These are phyloP conservation scores for Lissocephala sabroskyi DNA, from an alignment of 2,888 invertebrate species.

Conservation along the genomic window DNA sequence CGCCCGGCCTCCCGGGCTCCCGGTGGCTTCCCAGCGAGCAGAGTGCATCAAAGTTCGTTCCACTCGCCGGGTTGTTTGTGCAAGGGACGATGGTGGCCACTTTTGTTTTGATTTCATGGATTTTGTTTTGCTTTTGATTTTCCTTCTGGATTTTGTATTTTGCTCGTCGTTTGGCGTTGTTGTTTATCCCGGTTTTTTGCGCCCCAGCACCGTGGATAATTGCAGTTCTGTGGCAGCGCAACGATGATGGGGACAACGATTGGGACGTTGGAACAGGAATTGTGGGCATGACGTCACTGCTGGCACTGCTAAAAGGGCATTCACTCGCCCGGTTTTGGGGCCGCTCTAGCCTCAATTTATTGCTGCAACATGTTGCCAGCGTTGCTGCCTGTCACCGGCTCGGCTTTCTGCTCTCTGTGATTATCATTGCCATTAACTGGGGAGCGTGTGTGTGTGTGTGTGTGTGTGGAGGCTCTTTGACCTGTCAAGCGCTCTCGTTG, in stretches of 20 bases:
- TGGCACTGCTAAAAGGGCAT: conserved; percentile 52
- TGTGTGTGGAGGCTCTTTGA: conserved; percentile 6
- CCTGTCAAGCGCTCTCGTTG: conserved; percentile 29
- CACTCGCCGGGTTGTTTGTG: conserved; percentile 42
- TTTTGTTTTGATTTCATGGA: conserved; percentile 58
- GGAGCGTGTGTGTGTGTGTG: too few relatives aligned
- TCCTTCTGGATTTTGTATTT: conserved; percentile 68
- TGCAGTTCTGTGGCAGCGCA: background rate
- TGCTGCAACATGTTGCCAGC: conserved; percentile 47
- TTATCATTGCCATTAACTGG: conserved; percentile 16
- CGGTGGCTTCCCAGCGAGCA: conserved; percentile 15
- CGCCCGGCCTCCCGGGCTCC: background rate
- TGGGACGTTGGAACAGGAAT: conserved; percentile 35
- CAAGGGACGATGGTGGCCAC: too few relatives aligned
- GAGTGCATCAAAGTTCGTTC: conserved; percentile 66
- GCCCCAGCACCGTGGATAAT: background rate
- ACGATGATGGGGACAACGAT: background rate
- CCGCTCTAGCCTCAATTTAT: conserved; percentile 13
- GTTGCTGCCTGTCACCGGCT: conserved; percentile 17
- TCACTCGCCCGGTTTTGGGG: conserved; percentile 49
- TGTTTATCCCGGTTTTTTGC: conserved; percentile 21
- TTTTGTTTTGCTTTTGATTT: conserved; percentile 63
- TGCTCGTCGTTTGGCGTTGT: conserved; percentile 48
- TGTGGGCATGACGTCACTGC: conserved; percentile 44
- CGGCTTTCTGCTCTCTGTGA: conserved; percentile 3